Evolutionary conservation across 1,140 invertebrate genomes (phyloP).

Genomic region (Lepidurus arcticus): DNA sequence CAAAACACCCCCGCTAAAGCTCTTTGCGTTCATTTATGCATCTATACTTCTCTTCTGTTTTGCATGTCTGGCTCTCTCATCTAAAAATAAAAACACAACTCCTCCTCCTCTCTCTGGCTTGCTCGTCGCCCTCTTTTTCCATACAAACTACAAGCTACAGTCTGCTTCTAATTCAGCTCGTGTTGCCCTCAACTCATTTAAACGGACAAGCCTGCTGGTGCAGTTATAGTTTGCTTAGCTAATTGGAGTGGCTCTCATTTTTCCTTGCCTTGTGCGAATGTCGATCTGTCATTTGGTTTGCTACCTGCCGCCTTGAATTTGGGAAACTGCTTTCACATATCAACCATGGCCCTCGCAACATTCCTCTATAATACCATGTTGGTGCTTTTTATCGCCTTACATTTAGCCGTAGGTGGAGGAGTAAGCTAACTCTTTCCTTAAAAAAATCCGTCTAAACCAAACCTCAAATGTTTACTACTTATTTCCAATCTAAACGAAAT

Average conservation of each 20-base stretch:
- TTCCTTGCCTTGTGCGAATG: neutral
- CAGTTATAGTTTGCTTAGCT: neutral
- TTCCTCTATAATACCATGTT: constrained; percentile 43
- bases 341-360: constrained; percentile 39
- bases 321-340: neutral
- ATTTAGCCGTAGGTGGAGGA: constrained; percentile 45
- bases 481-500: neutral
- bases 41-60: neutral
- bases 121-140: neutral
- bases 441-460: neutral
- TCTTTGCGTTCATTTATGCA: neutral
- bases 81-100: constrained; percentile 20
- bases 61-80: neutral
- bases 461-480: constrained; percentile 6
- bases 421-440: constrained; percentile 39
- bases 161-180: constrained; percentile 1
- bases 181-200: neutral
- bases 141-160: neutral
- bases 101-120: neutral
- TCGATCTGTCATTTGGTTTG: neutral
- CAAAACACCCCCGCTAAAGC: neutral
- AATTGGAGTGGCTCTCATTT: neutral
- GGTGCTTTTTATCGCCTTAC: constrained; percentile 42
- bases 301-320: neutral
- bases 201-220: neutral